A percentile compares a stretch with the other conserved stretches of the same genome.
Evolutionary conservation across 2,888 invertebrate species (phyloP).

Genomic region (Steromphala cineraria): DNA sequence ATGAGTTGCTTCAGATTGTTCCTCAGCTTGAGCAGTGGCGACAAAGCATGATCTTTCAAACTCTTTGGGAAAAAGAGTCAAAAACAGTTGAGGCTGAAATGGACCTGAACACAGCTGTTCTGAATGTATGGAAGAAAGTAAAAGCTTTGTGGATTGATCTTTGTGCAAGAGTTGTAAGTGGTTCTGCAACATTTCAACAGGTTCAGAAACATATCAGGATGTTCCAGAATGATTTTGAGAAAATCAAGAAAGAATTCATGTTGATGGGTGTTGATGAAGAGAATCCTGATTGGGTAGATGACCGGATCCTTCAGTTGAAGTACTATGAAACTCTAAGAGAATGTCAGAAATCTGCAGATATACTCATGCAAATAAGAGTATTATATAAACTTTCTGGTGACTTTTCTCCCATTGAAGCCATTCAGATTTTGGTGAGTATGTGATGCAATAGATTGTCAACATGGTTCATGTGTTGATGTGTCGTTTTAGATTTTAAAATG

Average conservation of each 20-base stretch:
- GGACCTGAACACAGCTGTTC: neutral
- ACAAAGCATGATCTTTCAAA: neutral
- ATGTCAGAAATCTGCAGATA: constrained; percentile 41
- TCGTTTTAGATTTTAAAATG: no score
- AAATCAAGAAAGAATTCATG: constrained; percentile 22
- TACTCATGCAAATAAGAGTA: constrained; percentile 37
- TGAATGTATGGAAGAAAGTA: constrained; percentile 14
- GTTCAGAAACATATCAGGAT: constrained; percentile 20
- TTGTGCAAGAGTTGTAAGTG: constrained; percentile 11
- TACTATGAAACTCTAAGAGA: constrained; percentile 34
- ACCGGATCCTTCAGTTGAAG: constrained; percentile 40
- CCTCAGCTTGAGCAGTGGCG: neutral
- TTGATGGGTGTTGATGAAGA: neutral
- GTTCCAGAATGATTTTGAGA: neutral
- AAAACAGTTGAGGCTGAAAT: neutral
- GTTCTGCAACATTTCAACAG: constrained; percentile 18
- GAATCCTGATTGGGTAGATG: constrained; percentile 18
- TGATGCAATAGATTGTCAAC: neutral
- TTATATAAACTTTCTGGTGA: constrained; percentile 38
- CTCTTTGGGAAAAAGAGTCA: neutral
- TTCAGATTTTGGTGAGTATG: constrained; percentile 26
- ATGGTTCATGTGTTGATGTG: neutral
- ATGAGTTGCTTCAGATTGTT: neutral
- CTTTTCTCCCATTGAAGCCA: constrained; percentile 32
- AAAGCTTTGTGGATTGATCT: constrained; percentile 17